phyloP scores from a whole-genome alignment of 2,888 invertebrate genomes.

The Synanthedon andrenaeformis region DNA sequence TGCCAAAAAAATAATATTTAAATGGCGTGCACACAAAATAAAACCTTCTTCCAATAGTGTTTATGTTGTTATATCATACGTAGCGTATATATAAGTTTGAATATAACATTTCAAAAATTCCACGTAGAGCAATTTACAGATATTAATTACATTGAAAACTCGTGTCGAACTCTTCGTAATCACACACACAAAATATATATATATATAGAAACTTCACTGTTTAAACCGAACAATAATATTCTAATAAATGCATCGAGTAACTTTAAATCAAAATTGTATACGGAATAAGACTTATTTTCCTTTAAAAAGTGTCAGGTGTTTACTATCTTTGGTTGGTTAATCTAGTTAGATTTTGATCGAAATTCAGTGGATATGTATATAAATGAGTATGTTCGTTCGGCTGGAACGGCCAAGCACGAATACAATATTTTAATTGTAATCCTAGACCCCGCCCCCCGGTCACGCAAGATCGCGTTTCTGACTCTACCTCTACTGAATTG shows the following conservation, averaged over 20 bases:
- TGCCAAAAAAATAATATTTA: no score
- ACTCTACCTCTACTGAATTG: neutral
- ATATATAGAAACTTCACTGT: neutral
- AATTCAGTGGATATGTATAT: constrained; percentile 7
- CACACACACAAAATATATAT: neutral
- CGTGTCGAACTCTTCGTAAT: neutral
- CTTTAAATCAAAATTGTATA: no score
- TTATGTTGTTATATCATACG: no score
- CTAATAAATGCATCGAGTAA: no score
- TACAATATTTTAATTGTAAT: constrained; percentile 64
- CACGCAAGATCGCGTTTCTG: constrained; percentile 66
- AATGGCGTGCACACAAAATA: no score
- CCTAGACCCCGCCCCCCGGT: constrained; percentile 51
- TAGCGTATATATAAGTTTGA: no score
- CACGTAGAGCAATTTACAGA: neutral
- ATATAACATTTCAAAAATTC: no score
- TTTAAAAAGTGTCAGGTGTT: no score
- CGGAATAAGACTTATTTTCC: no score
- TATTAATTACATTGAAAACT: neutral
- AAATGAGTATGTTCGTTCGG: constrained; percentile 14
- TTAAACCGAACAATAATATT: neutral
- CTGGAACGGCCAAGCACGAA: constrained; percentile 23
- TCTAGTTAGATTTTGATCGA: constrained; percentile 19
- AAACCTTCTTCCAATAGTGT: no score
- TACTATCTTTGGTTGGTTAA: no score